These are phyloP conservation scores for Anarsia innoxiella DNA, from an alignment of 2,888 invertebrate genomes.

Conservation along the genomic window DNA sequence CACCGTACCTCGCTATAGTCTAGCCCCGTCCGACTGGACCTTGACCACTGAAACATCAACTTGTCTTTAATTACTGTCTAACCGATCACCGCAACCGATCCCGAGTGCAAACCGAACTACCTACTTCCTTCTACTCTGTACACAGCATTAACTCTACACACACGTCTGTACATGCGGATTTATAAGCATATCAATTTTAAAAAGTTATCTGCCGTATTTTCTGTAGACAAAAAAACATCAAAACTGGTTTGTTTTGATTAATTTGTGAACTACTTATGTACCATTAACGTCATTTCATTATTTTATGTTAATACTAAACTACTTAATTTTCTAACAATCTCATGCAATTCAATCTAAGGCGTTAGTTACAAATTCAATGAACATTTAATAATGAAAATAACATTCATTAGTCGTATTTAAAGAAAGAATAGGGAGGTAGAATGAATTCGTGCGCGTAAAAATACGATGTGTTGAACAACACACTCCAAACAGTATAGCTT, in stretches of 20 bases:
- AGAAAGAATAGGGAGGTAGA: no score
- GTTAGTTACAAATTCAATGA: constrained; percentile 20
- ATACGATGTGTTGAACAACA: no score
- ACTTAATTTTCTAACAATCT: no score
- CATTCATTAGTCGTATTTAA: no score
- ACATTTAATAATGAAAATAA: no score
- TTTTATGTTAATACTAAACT: no score
- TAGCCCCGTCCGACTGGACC: constrained; percentile 67
- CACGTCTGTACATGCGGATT: background rate
- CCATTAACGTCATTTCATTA: no score
- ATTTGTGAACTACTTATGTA: no score
- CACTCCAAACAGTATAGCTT: no score
- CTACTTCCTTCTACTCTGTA: constrained; percentile 13
- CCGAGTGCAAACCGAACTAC: constrained; percentile 37
- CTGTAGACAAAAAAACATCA: no score
- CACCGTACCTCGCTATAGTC: constrained; percentile 50
- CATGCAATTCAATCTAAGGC: constrained; percentile 14
- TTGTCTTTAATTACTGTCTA: constrained; percentile 49
- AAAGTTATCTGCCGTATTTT: background rate
- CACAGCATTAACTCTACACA: background rate
- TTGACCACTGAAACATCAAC: constrained; percentile 70
- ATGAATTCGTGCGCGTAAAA: no score
- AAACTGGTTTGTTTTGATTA: no score
- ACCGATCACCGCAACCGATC: constrained; percentile 48
- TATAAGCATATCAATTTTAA: background rate